phyloP scores from a whole-genome alignment of 2,797 vertebrate species.

The Darevskia nairensis region DNA sequence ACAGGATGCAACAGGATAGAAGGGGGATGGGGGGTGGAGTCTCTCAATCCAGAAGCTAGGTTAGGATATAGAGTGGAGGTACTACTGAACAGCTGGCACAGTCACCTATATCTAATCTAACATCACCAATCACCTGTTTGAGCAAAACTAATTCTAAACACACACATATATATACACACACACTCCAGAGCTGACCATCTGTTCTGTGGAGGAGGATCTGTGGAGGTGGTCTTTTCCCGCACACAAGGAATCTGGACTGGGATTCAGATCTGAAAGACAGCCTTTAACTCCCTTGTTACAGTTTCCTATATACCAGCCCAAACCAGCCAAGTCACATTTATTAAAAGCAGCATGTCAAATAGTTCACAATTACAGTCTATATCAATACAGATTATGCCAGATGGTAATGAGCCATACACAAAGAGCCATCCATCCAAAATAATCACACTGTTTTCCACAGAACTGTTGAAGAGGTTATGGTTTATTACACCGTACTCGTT shows the following conservation, averaged over 20 bases:
- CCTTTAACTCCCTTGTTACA: constrained; percentile 77
- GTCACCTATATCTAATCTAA: neutral
- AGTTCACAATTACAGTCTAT: constrained; percentile 94
- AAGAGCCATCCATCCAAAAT: constrained; percentile 87
- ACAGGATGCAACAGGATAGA: neutral
- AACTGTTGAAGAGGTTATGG: constrained; percentile 85
- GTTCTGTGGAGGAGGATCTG: neutral
- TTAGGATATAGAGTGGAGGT: neutral
- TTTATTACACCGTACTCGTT: constrained; percentile 88
- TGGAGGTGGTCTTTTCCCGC: neutral
- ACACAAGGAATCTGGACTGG: neutral
- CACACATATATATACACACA: neutral
- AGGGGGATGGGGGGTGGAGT: neutral
- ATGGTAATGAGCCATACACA: constrained; percentile 92
- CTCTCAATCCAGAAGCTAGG: neutral
- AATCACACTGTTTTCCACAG: constrained; percentile 84
- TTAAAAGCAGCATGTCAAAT: constrained; percentile 96
- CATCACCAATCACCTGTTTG: neutral
- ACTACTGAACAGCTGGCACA: neutral
- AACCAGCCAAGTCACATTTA: constrained; percentile 91
- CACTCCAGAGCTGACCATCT: constrained; percentile 47
- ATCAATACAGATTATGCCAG: constrained; percentile 95
- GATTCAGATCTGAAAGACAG: neutral
- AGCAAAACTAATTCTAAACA: neutral
- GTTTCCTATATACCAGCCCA: constrained; percentile 78